Evolutionary conservation across 2,113 vertebrate genomes (phyloP), one percentile per base, ranked within the genome.

Genomic region (Ptilorrhoa leucosticta): DNA sequence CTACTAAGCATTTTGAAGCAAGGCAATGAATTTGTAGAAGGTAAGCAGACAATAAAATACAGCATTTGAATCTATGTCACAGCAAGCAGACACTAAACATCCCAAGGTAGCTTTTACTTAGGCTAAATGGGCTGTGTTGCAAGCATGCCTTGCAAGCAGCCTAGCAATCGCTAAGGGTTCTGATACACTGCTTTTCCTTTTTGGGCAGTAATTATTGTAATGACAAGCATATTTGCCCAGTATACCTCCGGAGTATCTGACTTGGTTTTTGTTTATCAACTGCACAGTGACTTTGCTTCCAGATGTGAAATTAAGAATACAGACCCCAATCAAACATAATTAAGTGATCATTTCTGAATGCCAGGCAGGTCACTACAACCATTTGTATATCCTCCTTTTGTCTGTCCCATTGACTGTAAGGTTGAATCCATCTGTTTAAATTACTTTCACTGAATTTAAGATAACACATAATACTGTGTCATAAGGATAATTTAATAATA

Each of bases 141-240:
- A 90, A 81, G 18, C 10, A 30, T 12, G 5, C 20, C 14, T 16
- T 54, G 40, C n/a, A 91, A 80, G 44, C 12, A 58, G 31, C 19
- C 44, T 13, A 44, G n/a, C 12, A 83, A 51, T 51, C 0, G 0
- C 12, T 31, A 45, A 3, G 1, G 9, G 53, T 84, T 83, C 50
- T 57, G 40, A 24, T 10, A 44, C 10, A 11, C 9, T n/a, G 6
- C 12, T 15, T 87, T 44, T 76, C 35, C n/a, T 60, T 76, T 80
- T 27, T 69, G 54, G 70, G 9, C 5, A n/a, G 23, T 37, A 60
- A 31, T 39, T 76, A 37, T 5, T 53, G 9, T 13, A 68, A 76
- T 20, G 6, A 37, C 19, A 48, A 44, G 16, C 7, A 24, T 20
- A 64, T 6, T 50, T 71, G 28, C 7, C 39, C 17, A 50, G 9